Conservation (phyloP, 2,888 invertebrate species). For the Apodemia mormo region DNA sequence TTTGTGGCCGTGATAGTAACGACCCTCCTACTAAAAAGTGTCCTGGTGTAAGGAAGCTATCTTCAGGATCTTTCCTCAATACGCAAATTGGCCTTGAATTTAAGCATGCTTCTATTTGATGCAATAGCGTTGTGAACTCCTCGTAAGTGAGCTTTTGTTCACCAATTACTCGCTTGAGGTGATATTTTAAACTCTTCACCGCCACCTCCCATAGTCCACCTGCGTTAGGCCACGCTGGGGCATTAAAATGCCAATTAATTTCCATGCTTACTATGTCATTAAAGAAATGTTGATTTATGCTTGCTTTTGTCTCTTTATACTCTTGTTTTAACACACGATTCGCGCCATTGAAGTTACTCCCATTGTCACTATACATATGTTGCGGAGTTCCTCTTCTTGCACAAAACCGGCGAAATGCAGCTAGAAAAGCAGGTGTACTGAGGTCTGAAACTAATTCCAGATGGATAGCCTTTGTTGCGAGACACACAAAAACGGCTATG, state of each 20-base stretch:
- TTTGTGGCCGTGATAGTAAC: neutral
- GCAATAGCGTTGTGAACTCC: no score
- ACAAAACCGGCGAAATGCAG: slow-evolving; percentile 20
- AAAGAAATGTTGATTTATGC: slow-evolving; percentile 19
- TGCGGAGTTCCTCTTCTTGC: slow-evolving; percentile 16
- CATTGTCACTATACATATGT: slow-evolving; percentile 18
- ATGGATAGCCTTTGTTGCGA: slow-evolving; percentile 15
- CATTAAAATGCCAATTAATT: no score
- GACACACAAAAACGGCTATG: slow-evolving; percentile 18
- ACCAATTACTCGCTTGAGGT: no score
- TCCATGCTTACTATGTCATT: slow-evolving; percentile 7
- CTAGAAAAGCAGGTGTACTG: slow-evolving; percentile 20
- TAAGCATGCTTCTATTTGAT: no score
- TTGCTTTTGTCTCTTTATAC: slow-evolving; percentile 14
- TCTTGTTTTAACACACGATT: slow-evolving; percentile 17
- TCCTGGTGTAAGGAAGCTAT: no score
- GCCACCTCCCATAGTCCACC: no score
- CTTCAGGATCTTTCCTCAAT: no score
- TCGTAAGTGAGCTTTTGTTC: no score
- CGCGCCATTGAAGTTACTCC: slow-evolving; percentile 14
- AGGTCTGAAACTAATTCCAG: slow-evolving; percentile 18
- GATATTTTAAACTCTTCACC: no score
- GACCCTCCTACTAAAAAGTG: neutral
- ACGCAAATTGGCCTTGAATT: no score
- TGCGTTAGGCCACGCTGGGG: no score